Percentiles rank a stretch among this genome's conserved stretches.
These are phyloP conservation scores for Andrena chrysosceles DNA, from an alignment of 2,888 invertebrate genomes.

Conservation along the genomic window DNA sequence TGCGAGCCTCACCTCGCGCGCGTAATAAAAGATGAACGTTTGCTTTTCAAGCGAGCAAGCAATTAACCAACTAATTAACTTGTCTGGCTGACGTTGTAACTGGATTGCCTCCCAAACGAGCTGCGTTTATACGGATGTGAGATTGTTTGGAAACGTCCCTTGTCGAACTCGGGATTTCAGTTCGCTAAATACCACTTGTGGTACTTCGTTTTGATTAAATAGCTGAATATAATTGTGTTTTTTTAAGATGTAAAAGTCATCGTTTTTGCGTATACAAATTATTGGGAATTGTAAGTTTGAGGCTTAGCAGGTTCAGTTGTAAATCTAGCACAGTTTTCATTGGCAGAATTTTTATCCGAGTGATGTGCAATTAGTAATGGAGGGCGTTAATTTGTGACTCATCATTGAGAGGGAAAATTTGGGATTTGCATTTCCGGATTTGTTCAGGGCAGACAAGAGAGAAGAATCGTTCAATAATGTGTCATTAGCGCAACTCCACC, in stretches of 20 bases:
- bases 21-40: not conserved
- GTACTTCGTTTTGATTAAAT: not conserved
- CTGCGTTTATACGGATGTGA: too few species aligned
- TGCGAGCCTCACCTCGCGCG: not conserved
- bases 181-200: too few species aligned
- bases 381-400: not conserved
- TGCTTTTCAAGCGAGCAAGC: not conserved
- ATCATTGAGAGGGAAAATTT: not conserved
- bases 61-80: not conserved
- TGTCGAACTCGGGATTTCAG: too few species aligned
- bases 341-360: too few species aligned
- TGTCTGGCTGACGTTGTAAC: constrained; percentile 2
- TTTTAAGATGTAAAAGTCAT: too few species aligned
- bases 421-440: not conserved
- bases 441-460: not conserved
- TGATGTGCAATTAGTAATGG: too few species aligned
- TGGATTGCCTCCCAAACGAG: not conserved
- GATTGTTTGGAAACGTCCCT: too few species aligned
- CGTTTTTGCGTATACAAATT: too few species aligned
- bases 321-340: too few species aligned
- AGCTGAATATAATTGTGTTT: too few species aligned
- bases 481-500: constrained; percentile 33
- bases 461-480: constrained; percentile 29
- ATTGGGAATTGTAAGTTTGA: too few species aligned
- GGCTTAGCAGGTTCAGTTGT: too few species aligned